phyloP scores from a whole-genome alignment of 1,140 invertebrate genomes.

The Sarcophaga bullata region DNA sequence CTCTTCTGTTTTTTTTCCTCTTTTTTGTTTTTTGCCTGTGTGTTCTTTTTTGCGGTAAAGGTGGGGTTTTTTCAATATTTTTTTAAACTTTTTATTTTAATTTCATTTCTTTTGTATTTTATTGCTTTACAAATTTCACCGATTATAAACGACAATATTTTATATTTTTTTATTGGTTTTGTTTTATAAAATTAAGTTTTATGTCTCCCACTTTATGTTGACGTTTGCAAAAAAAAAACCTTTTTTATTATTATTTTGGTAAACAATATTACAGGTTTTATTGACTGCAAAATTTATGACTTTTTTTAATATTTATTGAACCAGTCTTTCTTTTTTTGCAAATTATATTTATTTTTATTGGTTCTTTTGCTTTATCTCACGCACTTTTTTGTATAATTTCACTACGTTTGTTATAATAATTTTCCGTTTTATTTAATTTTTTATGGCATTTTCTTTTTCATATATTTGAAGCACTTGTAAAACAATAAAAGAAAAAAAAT shows the following conservation, averaged over 20 bases:
- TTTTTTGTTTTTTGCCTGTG: background rate
- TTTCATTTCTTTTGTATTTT: background rate
- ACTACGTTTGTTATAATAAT: background rate
- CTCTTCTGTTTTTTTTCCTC: background rate
- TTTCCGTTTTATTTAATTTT: background rate
- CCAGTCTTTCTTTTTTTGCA: background rate
- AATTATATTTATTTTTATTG: background rate
- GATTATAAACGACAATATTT: background rate
- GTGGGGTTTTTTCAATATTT: slow-evolving; percentile 19
- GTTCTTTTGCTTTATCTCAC: background rate
- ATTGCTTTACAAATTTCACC: background rate
- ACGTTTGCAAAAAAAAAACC: slow-evolving; percentile 14
- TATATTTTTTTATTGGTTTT: background rate
- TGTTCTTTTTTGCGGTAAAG: slow-evolving; percentile 11
- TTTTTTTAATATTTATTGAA: background rate
- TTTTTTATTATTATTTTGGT: background rate
- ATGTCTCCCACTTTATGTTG: background rate
- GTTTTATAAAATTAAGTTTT: background rate
- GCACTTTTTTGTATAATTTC: background rate
- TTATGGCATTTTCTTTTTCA: background rate
- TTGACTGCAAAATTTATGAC: background rate
- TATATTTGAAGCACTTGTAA: background rate
- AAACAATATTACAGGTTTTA: background rate
- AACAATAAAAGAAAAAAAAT: background rate
- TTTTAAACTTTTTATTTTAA: background rate